These are phyloP conservation scores for Nylanderia fulva DNA, from an alignment of 1,140 invertebrate species.

Conservation along the genomic window DNA sequence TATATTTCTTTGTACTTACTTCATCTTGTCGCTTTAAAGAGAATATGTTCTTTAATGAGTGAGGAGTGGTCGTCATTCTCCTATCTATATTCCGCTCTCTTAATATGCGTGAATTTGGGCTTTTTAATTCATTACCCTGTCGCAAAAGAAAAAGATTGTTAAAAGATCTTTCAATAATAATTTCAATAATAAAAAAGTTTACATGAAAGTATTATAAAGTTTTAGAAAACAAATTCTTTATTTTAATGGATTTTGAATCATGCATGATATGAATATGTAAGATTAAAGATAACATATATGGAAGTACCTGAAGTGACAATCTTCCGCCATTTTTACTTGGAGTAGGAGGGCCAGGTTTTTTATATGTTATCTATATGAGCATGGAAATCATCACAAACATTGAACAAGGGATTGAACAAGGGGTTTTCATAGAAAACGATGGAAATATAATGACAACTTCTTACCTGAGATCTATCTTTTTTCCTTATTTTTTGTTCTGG, in stretches of 20 bases:
- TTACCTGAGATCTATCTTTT: conserved; percentile 86
- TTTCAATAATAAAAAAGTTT: neutral
- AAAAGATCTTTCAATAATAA: neutral
- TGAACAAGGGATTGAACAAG: conserved; percentile 2
- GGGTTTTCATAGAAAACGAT: neutral
- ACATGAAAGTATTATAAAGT: neutral
- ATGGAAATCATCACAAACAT: conserved; percentile 54
- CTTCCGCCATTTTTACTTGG: conserved; percentile 93
- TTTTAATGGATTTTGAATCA: conserved; percentile 17
- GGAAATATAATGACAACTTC: neutral
- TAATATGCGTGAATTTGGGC: conserved; percentile 76
- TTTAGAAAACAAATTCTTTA: neutral
- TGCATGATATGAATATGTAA: neutral
- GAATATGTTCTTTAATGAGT: conserved; percentile 75
- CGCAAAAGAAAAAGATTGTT: conserved; percentile 29
- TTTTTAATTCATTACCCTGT: conserved; percentile 77
- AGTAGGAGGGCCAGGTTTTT: conserved; percentile 93
- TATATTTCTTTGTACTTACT: conserved; percentile 63
- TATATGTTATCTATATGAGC: conserved; percentile 89
- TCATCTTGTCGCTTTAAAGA: conserved; percentile 74
- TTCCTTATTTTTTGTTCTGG: conserved; percentile 87
- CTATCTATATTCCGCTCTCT: conserved; percentile 78
- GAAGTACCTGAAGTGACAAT: conserved; percentile 87
- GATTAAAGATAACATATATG: neutral
- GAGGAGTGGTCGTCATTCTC: conserved; percentile 72